Base-by-base conservation (phyloP, 2,888 invertebrate genomes). In the Tridacna crocea region DNA sequence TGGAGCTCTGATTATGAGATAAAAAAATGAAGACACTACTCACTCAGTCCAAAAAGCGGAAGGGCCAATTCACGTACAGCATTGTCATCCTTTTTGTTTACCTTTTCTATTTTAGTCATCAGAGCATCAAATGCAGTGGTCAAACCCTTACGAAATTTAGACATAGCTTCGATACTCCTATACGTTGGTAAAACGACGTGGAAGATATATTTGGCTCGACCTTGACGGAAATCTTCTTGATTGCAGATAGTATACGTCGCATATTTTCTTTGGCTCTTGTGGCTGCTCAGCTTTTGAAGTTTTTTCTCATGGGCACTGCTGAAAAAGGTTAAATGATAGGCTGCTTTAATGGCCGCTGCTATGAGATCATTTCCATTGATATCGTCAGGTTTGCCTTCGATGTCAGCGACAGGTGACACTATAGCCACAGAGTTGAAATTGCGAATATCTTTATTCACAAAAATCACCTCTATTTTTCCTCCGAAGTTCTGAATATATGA, bases 11-110 rank as follows among this genome's bases (percentile, higher is more conserved):
- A 36, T 36, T 36, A 36, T 36, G 36, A 8, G 36, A 36, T 36
- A 36, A 36, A 4, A 36, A 36, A 36, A 36, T 36, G 8, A 36
- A 36, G 36, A 61, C 24, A 68, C n/a, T n/a, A n/a, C 68, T 48
- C 47, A 68, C 68, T 17, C 22, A 68, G 12, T 47, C 68, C 68
- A 68, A 68, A 68, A 8, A 68, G 13, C 11, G 68, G 68, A n/a
- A 68, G 11, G n/a, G 47, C 46, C 13, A 68, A 10, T 48, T 68
- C 68, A 8, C 36, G 47, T 8, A 68, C 47, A 17, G 12, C 22
- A 27, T 10, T 47, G 12, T 68, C 19, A 10, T 48, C 47, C 12
- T 46, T 68, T n/a, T 48, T 68, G 48, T 47, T 68, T n/a, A 36
- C 48, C 8, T 22, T 46, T 47, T n/a, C 4, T 22, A 68, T 27